Base-by-base conservation (phyloP, 2,113 vertebrate species). In the Pseudopipra pipra region DNA sequence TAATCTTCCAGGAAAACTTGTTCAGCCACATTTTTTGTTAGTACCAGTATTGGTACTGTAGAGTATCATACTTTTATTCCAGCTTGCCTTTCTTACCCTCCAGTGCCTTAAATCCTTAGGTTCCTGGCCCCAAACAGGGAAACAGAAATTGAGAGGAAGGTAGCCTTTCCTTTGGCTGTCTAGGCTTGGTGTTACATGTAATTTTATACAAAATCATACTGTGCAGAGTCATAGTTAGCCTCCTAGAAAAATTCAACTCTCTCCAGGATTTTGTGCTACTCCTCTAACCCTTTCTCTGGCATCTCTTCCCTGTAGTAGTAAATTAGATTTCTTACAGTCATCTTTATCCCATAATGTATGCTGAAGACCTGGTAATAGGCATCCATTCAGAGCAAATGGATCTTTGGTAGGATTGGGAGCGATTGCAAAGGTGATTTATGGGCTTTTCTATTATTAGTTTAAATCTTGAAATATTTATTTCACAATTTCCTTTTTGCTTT, bases 381-480 rank as follows among this genome's bases (percentile, higher is more conserved):
- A 62, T 83, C 43, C 72, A 63, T 95, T 96, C 85, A 65, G 30
- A 88, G 49, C 47, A 54, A 68, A 84, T 87, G 59, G 61, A 81
- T 95, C 46, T 85, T 88, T 77, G 72, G 46, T 70, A 84, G 89
- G 30, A 83, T 89, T 8, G 9, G 43, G 47, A 92, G 39, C 0
- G 8, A 87, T 68, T 75, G 47, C 92, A 86, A 84, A 92, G 72
- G 81, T 92, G 80, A 95, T 84, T 90, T 93, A 92, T 63, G 56
- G 28, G 70, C 35, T 92, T 92, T 78, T 75, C 68, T 71, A 14
- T 89, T 94, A 93, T 84, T 94, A 81, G 79, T 85, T 94, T 96
- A 93, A 74, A 79, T 87, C 70, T 56, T 93, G 77, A 85, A 95
- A 85, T 92, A 91, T 76, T 91, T 91, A 94, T 96, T 97, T 93